Evolutionary conservation across 2,797 vertebrate genomes (phyloP).

Genomic region (Tarsius wallacei): DNA sequence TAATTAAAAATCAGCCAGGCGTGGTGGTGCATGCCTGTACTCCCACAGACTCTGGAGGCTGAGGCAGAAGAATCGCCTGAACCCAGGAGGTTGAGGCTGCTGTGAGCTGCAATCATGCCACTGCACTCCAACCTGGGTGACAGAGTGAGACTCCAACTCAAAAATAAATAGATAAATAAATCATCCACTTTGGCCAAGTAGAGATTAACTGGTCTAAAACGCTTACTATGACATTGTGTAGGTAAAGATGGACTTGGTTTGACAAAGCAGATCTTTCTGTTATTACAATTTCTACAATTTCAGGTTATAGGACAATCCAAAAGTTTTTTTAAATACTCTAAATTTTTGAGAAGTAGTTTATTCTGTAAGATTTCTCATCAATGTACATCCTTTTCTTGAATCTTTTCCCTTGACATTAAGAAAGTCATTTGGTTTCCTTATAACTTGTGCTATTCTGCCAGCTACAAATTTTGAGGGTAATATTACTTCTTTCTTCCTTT

Average conservation of each 20-base stretch:
- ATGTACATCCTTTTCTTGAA: background rate
- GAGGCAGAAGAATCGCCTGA: no score
- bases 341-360: slow-evolving; percentile 23
- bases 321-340: background rate
- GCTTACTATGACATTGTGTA: background rate
- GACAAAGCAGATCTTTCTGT: slow-evolving; percentile 23
- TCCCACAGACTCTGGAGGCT: no score
- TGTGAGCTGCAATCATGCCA: no score
- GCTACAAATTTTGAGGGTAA: background rate
- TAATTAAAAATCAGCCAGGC: no score
- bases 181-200: background rate
- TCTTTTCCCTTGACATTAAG: background rate
- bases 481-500: background rate
- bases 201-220: slow-evolving; percentile 29
- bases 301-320: background rate
- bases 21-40: no score
- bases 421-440: background rate
- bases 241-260: background rate
- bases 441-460: background rate
- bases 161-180: no score
- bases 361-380: slow-evolving; percentile 8
- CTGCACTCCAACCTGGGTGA: no score
- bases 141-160: no score
- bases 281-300: slow-evolving; percentile 2
- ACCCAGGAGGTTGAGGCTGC: no score